Evolutionary conservation across 2,797 vertebrate species (phyloP), one percentile per base, ranked within the genome.

Genomic region (Rhadinocentrus ornatus): DNA sequence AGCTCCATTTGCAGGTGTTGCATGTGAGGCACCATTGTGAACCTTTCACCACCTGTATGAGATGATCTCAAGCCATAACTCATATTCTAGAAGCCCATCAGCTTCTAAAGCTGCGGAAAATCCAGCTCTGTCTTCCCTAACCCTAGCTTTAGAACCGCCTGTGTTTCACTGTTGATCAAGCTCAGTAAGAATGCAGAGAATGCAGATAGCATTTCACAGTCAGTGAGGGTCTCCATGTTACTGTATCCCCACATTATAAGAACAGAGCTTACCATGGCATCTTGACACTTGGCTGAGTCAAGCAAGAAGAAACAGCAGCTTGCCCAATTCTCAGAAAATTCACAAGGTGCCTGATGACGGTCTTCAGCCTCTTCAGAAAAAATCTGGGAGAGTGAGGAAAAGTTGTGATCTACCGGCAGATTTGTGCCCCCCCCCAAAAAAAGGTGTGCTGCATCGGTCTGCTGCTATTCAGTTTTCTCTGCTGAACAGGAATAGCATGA

Each of bases 201-300:
- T 93, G 93, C 93, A 93, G 92, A 94, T 94, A 91, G 32, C 89
- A 87, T 94, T 94, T 94, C 93, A 93, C 90, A 93, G 91, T 85
- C 89, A 68, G 89, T 70, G 84, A 92, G 89, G 88, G 88, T 90
- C 91, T 87, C 89, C 80, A 41, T 90, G 91, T 91, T 93, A 93
- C 92, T 88, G 91, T 93, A 93, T 92, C 87, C 88, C 83, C 78
- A 91, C 88, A 91, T 91, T 92, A 92, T 87, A 91, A 89, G 83
- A 87, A 65, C 84, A 74, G 72, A 93, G 89, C 89, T 91, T 90
- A 93, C 84, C 86, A 86, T 84, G 92, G 90, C 83, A 93, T 93
- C 89, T 90, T 77, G 82, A 86, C 85, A 85, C 84, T 85, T 65
- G 82, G 81, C 74, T 58, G 73, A 77, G 66, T 77, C 56, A 41